Evolutionary conservation across 2,888 invertebrate species (phyloP), one percentile per base, ranked within the genome.

Genomic region (Amphipyra tragopoginis): DNA sequence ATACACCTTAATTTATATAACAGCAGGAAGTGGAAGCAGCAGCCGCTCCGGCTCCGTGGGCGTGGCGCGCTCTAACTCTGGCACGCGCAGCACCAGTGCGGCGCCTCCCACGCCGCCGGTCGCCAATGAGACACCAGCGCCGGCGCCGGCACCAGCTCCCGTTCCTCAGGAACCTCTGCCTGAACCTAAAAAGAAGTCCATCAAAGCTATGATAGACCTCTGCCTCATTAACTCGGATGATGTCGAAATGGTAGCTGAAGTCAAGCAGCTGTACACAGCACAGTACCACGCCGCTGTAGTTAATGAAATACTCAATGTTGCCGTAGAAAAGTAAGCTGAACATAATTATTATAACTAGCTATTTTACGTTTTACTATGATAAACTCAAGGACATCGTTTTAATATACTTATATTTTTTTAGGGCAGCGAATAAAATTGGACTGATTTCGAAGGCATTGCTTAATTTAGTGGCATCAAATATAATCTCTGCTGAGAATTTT

Each of bases 401-500:
- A 1, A 47, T 8, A 36, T 57, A 1, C 0, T 9, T 9, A 36
- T 68, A 38, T 70, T 60, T 29, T n/a, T 86, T 58, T 77, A 94
- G 94, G 77, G 59, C 89, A 34, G 82, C 86, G 15, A 94, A 92
- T 65, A 87, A 90, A 29, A 83, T 91, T 52, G 86, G 84, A 11
- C 85, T 91, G 67, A 86, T 95, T 57, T 90, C 93, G 5, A 93
- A 93, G 65, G 87, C 92, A 29, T 79, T 95, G 66, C 81, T 90
- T 54, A 91, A 90, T 76, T 86, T 95, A 72, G 90, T 96, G 53
- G 86, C 94, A 42, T 90, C 92, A 10, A 95, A 95, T 70, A 90
- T 89, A 33, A 90, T 96, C 62, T 88, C 95, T 5, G 65, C 91
- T 14, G 94, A 95, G n/a, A 94, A 95, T 77, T 95, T 95, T 72